phyloP scores from a whole-genome alignment of 2,113 vertebrate genomes.

The Hirundichthys speculiger region DNA sequence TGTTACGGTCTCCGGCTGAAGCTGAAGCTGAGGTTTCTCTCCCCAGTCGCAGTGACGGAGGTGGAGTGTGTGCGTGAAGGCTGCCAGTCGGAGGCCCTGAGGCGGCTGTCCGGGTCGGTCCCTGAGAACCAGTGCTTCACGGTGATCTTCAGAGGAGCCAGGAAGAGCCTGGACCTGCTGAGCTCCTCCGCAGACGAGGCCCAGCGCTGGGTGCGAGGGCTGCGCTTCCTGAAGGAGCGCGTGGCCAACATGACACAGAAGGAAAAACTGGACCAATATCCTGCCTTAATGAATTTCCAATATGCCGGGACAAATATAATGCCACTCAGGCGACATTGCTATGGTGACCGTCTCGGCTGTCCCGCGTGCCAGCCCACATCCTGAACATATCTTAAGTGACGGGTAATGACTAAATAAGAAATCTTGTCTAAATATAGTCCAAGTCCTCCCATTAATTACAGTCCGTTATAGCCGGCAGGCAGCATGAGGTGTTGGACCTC shows the following conservation, averaged over 20 bases:
- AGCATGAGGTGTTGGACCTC: conserved; percentile 23
- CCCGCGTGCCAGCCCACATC: conserved; percentile 32
- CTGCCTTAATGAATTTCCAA: conserved; percentile 65
- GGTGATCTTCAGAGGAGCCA: conserved; percentile 86
- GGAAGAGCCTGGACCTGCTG: conserved; percentile 91
- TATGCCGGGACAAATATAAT: conserved; percentile 49
- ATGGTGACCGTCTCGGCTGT: conserved; percentile 40
- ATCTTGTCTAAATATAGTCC: conserved; percentile 61
- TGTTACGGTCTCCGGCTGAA: no score
- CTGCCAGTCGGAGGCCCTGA: conserved; percentile 90
- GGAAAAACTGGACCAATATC: conserved; percentile 97
- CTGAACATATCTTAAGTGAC: conserved; percentile 53
- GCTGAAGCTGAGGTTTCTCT: neutral
- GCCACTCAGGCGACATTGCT: conserved; percentile 38
- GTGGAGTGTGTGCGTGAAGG: conserved; percentile 90
- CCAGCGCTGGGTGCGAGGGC: conserved; percentile 88
- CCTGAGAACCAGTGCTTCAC: conserved; percentile 88
- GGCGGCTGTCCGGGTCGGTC: conserved; percentile 77
- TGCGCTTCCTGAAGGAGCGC: conserved; percentile 84
- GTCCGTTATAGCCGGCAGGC: conserved; percentile 24
- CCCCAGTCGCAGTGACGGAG: conserved; percentile 88
- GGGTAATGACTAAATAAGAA: conserved; percentile 43
- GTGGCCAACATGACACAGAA: conserved; percentile 90
- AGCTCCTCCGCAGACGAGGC: conserved; percentile 85
- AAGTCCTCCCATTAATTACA: conserved; percentile 42